phyloP scores from a whole-genome alignment of 30 jellyfish, hydroid and myxozoan genomes.

The Aurelia aurita region DNA sequence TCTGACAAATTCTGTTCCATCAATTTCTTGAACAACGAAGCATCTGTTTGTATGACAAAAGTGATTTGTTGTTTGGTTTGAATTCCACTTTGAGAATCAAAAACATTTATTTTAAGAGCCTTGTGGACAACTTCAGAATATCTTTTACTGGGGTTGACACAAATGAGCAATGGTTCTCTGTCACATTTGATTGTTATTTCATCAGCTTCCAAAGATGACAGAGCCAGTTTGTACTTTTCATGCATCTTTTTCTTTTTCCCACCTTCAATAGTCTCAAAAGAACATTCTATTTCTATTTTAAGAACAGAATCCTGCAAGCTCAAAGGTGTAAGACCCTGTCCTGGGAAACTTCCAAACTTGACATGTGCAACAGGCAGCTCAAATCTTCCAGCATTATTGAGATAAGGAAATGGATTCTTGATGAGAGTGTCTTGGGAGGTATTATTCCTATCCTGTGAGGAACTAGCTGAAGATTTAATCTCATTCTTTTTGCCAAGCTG shows the following conservation, averaged over 20 bases:
- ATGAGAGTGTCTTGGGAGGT: no score
- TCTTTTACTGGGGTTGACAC: conserved; percentile 50
- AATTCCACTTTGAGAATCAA: conserved; percentile 27
- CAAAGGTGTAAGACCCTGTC: conserved; percentile 49
- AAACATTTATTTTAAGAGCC: conserved; percentile 15
- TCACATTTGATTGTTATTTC: conserved; percentile 41
- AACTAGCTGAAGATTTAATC: no score
- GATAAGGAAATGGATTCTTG: neutral
- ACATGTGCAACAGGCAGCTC: conserved; percentile 32
- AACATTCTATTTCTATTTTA: conserved; percentile 46
- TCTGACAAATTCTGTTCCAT: conserved; percentile 5
- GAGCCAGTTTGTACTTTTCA: conserved; percentile 69
- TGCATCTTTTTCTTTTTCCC: conserved; percentile 60
- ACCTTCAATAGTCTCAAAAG: conserved; percentile 22
- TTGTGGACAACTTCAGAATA: conserved; percentile 45
- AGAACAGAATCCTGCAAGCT: conserved; percentile 3
- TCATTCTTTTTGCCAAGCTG: conserved; percentile 24
- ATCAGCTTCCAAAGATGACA: conserved; percentile 54
- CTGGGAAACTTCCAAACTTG: conserved; percentile 67
- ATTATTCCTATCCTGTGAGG: no score
- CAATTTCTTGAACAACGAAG: neutral
- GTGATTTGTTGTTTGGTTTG: conserved; percentile 21
- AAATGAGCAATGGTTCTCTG: conserved; percentile 19
- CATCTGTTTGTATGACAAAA: conserved; percentile 12
- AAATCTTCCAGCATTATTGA: conserved; percentile 1